A percentile compares a stretch with the other conserved stretches of the same genome.
Conservation (phyloP, 2,888 invertebrate genomes). For the Nomada ferruginata region DNA sequence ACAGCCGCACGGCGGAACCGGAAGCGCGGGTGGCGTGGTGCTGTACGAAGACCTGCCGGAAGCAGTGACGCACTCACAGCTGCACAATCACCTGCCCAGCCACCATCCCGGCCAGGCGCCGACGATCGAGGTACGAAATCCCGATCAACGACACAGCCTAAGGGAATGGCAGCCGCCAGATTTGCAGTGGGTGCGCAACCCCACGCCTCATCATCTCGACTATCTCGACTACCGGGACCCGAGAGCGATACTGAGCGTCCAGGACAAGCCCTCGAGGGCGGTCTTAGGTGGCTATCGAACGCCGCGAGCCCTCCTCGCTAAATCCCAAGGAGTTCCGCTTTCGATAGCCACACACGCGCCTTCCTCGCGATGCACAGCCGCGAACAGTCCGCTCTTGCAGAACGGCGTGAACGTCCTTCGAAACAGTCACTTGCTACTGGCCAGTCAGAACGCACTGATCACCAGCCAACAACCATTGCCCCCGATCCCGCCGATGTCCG, state of each 20-base stretch:
- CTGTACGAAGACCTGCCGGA: constrained; percentile 93
- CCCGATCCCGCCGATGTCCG: constrained; percentile 27
- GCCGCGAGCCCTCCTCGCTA: constrained; percentile 77
- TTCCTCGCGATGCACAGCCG: constrained; percentile 32
- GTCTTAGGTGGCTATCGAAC: constrained; percentile 81
- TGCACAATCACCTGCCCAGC: constrained; percentile 77
- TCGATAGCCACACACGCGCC: constrained; percentile 74
- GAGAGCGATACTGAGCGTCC: constrained; percentile 80
- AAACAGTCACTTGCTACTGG: constrained; percentile 67
- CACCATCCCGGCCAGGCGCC: constrained; percentile 77
- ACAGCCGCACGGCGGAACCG: constrained; percentile 82
- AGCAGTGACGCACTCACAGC: constrained; percentile 85
- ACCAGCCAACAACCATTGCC: constrained; percentile 67
- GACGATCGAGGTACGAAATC: constrained; percentile 82
- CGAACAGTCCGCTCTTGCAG: constrained; percentile 55
- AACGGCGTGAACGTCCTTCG: constrained; percentile 56
- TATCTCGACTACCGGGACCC: constrained; percentile 83
- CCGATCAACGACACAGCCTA: constrained; percentile 74
- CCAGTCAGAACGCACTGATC: constrained; percentile 71
- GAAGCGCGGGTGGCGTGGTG: constrained; percentile 85
- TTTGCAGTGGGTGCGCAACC: constrained; percentile 66
- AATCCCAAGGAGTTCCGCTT: constrained; percentile 76
- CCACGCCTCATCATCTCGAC: constrained; percentile 80
- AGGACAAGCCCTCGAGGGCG: constrained; percentile 80
- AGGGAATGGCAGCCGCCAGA: constrained; percentile 70